Evolutionary conservation across 2,797 vertebrate species (phyloP), one percentile per base, ranked within the genome.

Genomic region (Sciurus vulgaris): DNA sequence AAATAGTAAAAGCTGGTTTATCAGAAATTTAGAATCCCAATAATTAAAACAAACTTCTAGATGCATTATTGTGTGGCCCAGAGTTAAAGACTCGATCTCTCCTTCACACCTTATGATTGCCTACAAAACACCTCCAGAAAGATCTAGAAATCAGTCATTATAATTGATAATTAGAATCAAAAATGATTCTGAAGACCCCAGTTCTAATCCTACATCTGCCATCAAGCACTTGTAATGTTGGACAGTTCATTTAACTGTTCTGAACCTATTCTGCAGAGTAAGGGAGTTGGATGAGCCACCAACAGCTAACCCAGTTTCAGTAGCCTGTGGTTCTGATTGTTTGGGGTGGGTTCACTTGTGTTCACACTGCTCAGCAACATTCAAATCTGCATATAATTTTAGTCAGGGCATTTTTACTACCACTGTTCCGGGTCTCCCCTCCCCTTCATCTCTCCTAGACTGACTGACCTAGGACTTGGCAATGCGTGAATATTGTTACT

Each of bases 41-140:
- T 41, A 96, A 86, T 78, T 82, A 87, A 84, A 92, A 49, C 24
- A 95, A 47, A 92, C 84, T 14, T 78, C 14, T 38, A 89, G 30
- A 59, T 90, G 44, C 33, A 15, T 41, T 90, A 0, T 65, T 74
- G 54, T 38, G 26, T 17, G 12, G 1, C 15, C 33, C 44, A 35
- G 5, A 61, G 38, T 26, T 22, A 79, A 92, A 17, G 10, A 13
- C 20, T 94, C 56, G 54, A 6, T 3, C 35, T 72, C 24, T 54
- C 14, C 2, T 14, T 72, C 73, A 65, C 7, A 7, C 51, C 28
- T 24, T 51, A 67, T 90, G 63, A 85, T 24, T 41, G 24, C 11
- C 28, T 67, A 47, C 61, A 84, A 86, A 94, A 13, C 35, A 78
- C 26, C 12, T 91, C 67, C 9, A 41, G 17, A 35, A 81, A 88